Percentiles rank a stretch among this genome's conserved stretches.
These are phyloP conservation scores for Cirrhinus mrigala DNA, from an alignment of 2,797 vertebrate species.

Conservation along the genomic window DNA sequence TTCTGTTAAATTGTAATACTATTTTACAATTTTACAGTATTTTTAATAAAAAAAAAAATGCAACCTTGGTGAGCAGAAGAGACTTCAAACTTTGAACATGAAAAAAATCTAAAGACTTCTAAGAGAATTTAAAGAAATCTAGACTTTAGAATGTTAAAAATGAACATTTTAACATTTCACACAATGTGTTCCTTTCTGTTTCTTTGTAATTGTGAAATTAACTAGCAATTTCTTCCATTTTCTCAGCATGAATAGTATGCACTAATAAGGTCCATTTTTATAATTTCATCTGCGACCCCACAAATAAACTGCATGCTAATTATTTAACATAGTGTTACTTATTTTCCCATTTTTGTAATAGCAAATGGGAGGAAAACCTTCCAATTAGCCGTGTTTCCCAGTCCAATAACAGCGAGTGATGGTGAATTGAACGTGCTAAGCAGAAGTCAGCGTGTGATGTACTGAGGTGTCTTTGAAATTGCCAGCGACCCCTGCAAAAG, in stretches of 20 bases:
- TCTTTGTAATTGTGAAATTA: neutral
- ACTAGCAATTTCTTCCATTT: neutral
- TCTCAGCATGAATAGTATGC: neutral
- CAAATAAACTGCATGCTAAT: neutral
- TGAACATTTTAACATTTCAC: no score
- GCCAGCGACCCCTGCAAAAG: slow-evolving; percentile 50
- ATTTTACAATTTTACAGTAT: neutral
- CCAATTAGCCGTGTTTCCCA: slow-evolving; percentile 54
- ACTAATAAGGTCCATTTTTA: neutral
- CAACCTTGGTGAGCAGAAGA: neutral
- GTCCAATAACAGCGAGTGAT: slow-evolving; percentile 24
- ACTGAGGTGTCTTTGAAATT: slow-evolving; percentile 54
- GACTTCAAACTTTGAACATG: neutral
- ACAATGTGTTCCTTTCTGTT: no score
- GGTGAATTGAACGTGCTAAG: slow-evolving; percentile 42
- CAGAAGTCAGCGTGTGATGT: slow-evolving; percentile 49
- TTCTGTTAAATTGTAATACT: neutral
- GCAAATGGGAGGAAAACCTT: neutral
- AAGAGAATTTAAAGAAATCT: neutral
- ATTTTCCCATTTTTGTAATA: neutral
- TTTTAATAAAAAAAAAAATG: neutral
- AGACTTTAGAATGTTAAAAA: neutral
- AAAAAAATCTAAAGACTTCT: neutral
- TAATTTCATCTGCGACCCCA: neutral
- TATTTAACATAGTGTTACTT: neutral